Conservation (phyloP, 2,888 invertebrate species). For the Boloria selene region DNA sequence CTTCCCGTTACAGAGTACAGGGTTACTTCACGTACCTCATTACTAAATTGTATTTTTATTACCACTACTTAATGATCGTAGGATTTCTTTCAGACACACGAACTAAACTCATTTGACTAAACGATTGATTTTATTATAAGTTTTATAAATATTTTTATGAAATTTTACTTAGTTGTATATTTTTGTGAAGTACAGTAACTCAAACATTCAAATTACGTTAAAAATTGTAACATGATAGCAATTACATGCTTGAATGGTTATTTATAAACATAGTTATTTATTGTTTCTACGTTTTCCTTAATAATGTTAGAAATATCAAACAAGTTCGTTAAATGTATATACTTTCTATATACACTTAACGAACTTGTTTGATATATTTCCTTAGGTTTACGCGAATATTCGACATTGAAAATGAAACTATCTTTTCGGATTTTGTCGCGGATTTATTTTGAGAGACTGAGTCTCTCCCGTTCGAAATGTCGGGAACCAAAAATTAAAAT, state of each 20-base stretch:
- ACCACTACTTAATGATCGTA: neutral
- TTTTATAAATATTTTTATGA: neutral
- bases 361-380: too few relatives aligned
- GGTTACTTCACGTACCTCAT: conserved; percentile 9
- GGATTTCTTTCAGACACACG: neutral
- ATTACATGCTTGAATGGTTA: neutral
- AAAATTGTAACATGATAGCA: too few relatives aligned
- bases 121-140: neutral
- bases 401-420: too few relatives aligned
- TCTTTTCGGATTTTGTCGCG: too few relatives aligned
- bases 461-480: too few relatives aligned
- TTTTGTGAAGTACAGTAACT: neutral
- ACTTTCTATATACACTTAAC: too few relatives aligned
- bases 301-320: conserved; percentile 25
- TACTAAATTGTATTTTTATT: conserved; percentile 15
- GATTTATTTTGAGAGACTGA: too few relatives aligned
- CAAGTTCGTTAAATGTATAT: conserved; percentile 27
- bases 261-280: neutral
- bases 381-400: too few relatives aligned
- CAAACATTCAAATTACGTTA: too few relatives aligned
- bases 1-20: neutral
- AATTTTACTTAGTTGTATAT: neutral
- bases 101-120: neutral
- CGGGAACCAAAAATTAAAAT: too few relatives aligned
- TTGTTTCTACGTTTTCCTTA: conserved; percentile 5